Base-by-base conservation (phyloP, 2,888 invertebrate genomes). In the Euphydryas editha region DNA sequence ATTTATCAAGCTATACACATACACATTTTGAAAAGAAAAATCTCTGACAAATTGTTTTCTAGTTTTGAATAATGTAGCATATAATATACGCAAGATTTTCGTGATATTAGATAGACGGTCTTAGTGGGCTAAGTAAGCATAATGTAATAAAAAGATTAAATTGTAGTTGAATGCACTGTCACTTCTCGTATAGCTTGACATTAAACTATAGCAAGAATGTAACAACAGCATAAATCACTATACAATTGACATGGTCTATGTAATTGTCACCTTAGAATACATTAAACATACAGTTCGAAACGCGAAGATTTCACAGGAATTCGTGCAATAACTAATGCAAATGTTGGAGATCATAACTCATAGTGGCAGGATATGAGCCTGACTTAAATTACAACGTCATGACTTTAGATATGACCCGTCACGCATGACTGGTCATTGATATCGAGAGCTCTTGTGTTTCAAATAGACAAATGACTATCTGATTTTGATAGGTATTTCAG, bases 341-440 rank as follows among this genome's bases (percentile, higher is more conserved):
- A 54, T 54, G n/a, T 36, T 42, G 20, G 46, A 49, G 46, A 37
- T 60, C 72, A 80, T 84, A 82, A 81, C 77, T 83, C 83, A 83
- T 74, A 72, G 68, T 72, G 73, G 69, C 76, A 78, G 78, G 76
- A 79, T 75, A 76, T 75, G 74, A 71, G 75, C 60, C 70, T 73
- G 80, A 80, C 81, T 76, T 82, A 82, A 86, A 76, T 82, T 83
- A 84, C 79, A 72, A 71, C 73, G 67, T 65, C 67, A 74, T 76
- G 71, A 73, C 36, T 54, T 15, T 74, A 74, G 76, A 77, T 73
- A 70, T 73, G 74, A 75, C 76, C 75, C 76, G 70, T 65, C 69
- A 71, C 73, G 69, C 73, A 73, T 76, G 75, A 76, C 71, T 73
- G 76, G 71, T 47, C 62, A 69, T 63, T 72, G 76, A 72, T 79